Conservation (phyloP, 2,113 vertebrate species). For the Eulemur rufifrons region DNA sequence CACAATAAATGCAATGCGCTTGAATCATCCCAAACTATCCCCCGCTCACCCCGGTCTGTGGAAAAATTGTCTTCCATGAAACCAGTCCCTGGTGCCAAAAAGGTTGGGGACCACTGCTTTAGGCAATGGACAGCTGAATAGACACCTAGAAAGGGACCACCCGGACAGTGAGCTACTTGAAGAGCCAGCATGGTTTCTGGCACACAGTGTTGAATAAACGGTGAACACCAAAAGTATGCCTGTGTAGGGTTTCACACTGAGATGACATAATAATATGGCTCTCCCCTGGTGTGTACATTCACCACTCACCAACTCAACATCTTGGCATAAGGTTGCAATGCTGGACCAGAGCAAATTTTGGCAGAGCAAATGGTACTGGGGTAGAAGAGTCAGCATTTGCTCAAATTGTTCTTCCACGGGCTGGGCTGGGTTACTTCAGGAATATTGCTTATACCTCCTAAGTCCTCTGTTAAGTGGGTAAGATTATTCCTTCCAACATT, state of each 20-base stretch:
- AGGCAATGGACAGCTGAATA: background rate
- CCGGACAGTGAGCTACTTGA: background rate
- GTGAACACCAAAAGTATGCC: background rate
- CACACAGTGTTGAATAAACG: background rate
- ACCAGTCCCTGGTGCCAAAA: too few relatives aligned
- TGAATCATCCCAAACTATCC: too few relatives aligned
- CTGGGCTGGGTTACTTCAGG: constrained; percentile 10
- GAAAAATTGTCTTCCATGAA: too few relatives aligned
- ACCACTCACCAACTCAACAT: background rate
- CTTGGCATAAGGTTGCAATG: background rate
- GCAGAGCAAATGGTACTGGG: background rate
- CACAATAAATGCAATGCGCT: too few relatives aligned
- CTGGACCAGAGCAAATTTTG: background rate
- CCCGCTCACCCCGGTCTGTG: too few relatives aligned
- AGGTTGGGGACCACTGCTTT: background rate
- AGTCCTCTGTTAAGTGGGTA: background rate
- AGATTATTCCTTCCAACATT: background rate
- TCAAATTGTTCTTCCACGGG: background rate
- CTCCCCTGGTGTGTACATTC: background rate
- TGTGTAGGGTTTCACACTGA: background rate
- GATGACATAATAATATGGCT: background rate
- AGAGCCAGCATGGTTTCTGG: background rate
- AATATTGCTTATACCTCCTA: background rate
- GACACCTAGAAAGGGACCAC: background rate
- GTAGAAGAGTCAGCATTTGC: background rate